phyloP scores from a whole-genome alignment of 2,888 invertebrate species.

The Hyppa rectilinea region DNA sequence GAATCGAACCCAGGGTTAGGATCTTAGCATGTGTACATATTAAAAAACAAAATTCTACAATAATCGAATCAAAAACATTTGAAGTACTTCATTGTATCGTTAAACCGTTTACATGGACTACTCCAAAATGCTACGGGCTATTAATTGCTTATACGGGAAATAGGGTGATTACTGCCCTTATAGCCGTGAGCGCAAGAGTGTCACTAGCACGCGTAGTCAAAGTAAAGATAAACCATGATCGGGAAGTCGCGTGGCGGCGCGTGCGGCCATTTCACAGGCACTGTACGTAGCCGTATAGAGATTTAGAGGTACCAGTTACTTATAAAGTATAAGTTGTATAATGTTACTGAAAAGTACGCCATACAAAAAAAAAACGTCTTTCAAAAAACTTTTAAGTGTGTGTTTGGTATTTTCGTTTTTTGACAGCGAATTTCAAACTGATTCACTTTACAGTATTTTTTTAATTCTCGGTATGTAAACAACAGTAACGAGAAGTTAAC shows the following conservation, averaged over 20 bases:
- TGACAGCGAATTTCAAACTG: too few species aligned
- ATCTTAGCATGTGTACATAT: neutral
- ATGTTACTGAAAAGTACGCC: neutral
- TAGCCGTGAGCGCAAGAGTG: constrained; percentile 63
- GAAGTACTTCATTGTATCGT: neutral
- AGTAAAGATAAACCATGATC: constrained; percentile 79
- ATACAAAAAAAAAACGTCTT: neutral
- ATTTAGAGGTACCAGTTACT: constrained; percentile 37
- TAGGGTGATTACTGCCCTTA: constrained; percentile 76
- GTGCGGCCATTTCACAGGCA: constrained; percentile 77
- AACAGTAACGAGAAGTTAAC: too few species aligned
- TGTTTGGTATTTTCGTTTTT: neutral
- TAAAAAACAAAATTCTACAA: neutral
- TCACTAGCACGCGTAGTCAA: constrained; percentile 76
- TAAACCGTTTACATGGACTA: constrained; percentile 23
- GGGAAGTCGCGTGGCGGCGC: constrained; percentile 81
- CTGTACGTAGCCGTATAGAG: constrained; percentile 18
- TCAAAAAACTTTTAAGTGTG: too few species aligned
- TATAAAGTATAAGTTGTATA: neutral
- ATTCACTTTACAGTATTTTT: neutral
- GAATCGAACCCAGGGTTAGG: neutral
- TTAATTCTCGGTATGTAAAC: too few species aligned
- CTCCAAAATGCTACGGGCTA: constrained; percentile 54
- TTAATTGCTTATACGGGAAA: constrained; percentile 74
- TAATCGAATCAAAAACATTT: constrained; percentile 11